Evolutionary conservation across 1,140 invertebrate species (phyloP).

Genomic region (Hirudo medicinalis): DNA sequence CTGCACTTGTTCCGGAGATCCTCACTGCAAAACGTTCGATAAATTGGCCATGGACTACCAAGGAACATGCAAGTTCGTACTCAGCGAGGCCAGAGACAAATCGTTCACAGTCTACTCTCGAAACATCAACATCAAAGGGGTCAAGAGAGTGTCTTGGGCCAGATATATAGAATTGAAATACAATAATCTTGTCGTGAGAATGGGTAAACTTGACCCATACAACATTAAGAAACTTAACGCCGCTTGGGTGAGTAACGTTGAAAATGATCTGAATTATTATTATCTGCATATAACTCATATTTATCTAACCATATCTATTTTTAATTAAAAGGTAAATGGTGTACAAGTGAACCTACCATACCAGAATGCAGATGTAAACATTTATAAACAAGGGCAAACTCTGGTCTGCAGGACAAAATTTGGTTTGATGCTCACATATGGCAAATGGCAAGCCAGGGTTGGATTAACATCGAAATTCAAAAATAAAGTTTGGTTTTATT

Average conservation of each 20-base stretch:
- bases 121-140: background rate
- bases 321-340: background rate
- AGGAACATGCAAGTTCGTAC: slow-evolving; percentile 2
- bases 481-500: slow-evolving; percentile 2
- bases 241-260: too few species aligned
- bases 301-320: too few species aligned
- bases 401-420: background rate
- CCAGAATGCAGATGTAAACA: background rate
- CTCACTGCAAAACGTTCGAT: slow-evolving; percentile 5
- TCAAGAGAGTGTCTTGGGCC: slow-evolving; percentile 2
- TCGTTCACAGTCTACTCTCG: slow-evolving; percentile 1
- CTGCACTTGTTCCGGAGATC: slow-evolving; percentile 6
- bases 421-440: slow-evolving; percentile 1
- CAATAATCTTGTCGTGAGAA: background rate
- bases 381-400: slow-evolving; percentile 4
- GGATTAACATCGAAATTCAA: background rate
- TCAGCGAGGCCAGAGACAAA: slow-evolving; percentile 6
- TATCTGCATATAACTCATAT: too few species aligned
- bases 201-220: background rate
- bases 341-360: background rate
- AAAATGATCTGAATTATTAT: too few species aligned
- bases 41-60: slow-evolving; percentile 9
- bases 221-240: background rate
- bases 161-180: slow-evolving; percentile 1
- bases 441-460: slow-evolving; percentile 11